A percentile compares a stretch with the other conserved stretches of the same genome.
phyloP scores from a whole-genome alignment of 2,888 invertebrate genomes.

The Cabera pusaria region DNA sequence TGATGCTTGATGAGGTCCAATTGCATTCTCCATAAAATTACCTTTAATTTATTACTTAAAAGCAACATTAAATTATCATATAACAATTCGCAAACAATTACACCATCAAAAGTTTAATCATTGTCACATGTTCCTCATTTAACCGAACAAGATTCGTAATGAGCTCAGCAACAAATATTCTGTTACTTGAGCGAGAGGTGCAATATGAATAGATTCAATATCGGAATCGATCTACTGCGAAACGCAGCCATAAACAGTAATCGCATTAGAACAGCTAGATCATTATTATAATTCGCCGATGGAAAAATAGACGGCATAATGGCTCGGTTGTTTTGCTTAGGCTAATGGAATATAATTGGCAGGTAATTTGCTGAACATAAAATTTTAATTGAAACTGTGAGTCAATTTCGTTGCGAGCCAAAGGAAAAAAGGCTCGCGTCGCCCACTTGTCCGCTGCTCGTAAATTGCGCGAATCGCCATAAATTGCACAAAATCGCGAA shows the following conservation, averaged over 20 bases:
- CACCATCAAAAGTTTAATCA: slow-evolving; percentile 58
- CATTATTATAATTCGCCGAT: slow-evolving; percentile 32
- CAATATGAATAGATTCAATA: too few relatives aligned
- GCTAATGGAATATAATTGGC: slow-evolving; percentile 73
- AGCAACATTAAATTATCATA: slow-evolving; percentile 64
- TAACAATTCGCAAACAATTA: slow-evolving; percentile 68
- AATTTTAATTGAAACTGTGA: slow-evolving; percentile 74
- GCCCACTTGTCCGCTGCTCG: slow-evolving; percentile 78
- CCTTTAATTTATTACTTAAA: slow-evolving; percentile 66
- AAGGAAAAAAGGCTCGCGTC: slow-evolving; percentile 53
- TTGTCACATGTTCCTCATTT: slow-evolving; percentile 40
- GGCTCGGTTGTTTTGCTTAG: slow-evolving; percentile 49
- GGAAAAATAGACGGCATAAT: slow-evolving; percentile 43
- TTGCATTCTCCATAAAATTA: slow-evolving; percentile 54
- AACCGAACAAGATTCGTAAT: slow-evolving; percentile 5
- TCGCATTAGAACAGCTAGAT: slow-evolving; percentile 32
- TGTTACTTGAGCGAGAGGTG: too few relatives aligned
- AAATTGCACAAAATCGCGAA: slow-evolving; percentile 80
- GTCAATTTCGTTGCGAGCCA: slow-evolving; percentile 57
- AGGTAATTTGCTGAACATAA: slow-evolving; percentile 73
- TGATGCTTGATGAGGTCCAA: slow-evolving; percentile 17
- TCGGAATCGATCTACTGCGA: slow-evolving; percentile 2
- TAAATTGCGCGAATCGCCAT: slow-evolving; percentile 78
- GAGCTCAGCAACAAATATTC: slow-evolving; percentile 12
- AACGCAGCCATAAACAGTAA: slow-evolving; percentile 10